Conservation (phyloP, 2,888 invertebrate genomes). For the Eledona agricola region DNA sequence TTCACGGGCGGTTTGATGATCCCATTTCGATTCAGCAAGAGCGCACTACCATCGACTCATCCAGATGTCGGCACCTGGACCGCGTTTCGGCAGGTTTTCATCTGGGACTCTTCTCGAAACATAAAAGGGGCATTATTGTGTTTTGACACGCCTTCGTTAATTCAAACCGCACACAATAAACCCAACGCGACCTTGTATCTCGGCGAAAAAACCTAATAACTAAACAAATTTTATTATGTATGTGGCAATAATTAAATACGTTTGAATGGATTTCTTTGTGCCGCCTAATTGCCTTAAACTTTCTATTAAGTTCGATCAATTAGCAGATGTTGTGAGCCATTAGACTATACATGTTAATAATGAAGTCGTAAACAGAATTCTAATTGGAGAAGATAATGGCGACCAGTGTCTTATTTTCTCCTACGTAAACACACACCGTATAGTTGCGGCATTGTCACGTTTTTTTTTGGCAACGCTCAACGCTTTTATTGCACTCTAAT, state of each 20-base stretch:
- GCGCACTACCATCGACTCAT: too few relatives aligned
- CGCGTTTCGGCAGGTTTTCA: too few relatives aligned
- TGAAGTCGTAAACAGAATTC: conserved; percentile 25
- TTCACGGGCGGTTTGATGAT: conserved; percentile 39
- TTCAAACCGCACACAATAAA: conserved; percentile 30
- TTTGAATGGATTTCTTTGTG: conserved; percentile 35
- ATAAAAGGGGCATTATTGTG: conserved; percentile 27
- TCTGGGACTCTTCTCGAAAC: conserved; percentile 8
- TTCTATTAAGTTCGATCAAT: conserved; percentile 38
- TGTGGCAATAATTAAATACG: conserved; percentile 35
- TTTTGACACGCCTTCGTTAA: conserved; percentile 35
- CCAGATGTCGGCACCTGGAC: too few relatives aligned
- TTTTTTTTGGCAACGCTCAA: conserved; percentile 20
- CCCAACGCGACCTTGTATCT: conserved; percentile 23
- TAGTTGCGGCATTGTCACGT: too few relatives aligned
- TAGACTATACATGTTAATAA: conserved; percentile 38
- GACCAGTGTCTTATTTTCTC: conserved; percentile 11
- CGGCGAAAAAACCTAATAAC: conserved; percentile 24
- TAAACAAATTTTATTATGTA: conserved; percentile 32
- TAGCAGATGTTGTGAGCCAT: conserved; percentile 36
- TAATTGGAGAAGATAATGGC: conserved; percentile 21
- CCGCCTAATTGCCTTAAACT: conserved; percentile 37
- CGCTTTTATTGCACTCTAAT: conserved; percentile 20
- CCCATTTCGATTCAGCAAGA: too few relatives aligned
- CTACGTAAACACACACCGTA: too few relatives aligned